Evolutionary conservation across 2,113 vertebrate genomes (phyloP), one percentile per base, ranked within the genome.

Genomic region (Rhinichthys klamathensis): DNA sequence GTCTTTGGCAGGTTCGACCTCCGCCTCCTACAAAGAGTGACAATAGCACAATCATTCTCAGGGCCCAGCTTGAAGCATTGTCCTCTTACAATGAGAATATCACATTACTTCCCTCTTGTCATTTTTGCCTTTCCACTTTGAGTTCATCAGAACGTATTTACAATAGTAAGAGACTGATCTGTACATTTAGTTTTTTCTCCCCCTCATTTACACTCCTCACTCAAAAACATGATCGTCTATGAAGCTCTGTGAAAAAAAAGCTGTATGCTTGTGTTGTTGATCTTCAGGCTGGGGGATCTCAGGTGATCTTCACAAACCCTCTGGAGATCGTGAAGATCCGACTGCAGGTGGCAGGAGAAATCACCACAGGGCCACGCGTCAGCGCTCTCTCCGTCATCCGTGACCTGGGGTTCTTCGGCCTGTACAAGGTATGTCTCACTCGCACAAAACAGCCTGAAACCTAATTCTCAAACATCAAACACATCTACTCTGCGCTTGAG

Each of bases 321-420:
- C 86, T 97, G 92, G 96, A 97, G 93, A 97, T 97, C 11, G 96
- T 97, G 87, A 97, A 97, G 93, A 97, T 97, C 91, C 94, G 95
- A 74, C 91, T 97, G 90, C 96, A 97, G 85, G 97, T 98, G 90
- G 96, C 96, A 65, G 96, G 96, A 92, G 96, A 98, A 91, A 96
- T 97, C 90, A 97, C 96, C 72, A 96, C 95, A 0, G 96, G 96
- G 38, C 96, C 94, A 49, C 93, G 95, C 58, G 95, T 97, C 92
- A 96, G 95, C n/a, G 95, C 96, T 41, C 92, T 97, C 38, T 96
- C 93, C 2, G 95, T 97, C 12, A 89, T 97, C 38, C 90, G 91
- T 76, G 95, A 97, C 86, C 91, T 97, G 38, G 96, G 96, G 30
- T 96, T 97, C 90, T 96, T 97, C 44, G 96, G 96, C 75, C 94